Conservation (phyloP, 1,140 invertebrate species). For the Berghia stephanieae region DNA sequence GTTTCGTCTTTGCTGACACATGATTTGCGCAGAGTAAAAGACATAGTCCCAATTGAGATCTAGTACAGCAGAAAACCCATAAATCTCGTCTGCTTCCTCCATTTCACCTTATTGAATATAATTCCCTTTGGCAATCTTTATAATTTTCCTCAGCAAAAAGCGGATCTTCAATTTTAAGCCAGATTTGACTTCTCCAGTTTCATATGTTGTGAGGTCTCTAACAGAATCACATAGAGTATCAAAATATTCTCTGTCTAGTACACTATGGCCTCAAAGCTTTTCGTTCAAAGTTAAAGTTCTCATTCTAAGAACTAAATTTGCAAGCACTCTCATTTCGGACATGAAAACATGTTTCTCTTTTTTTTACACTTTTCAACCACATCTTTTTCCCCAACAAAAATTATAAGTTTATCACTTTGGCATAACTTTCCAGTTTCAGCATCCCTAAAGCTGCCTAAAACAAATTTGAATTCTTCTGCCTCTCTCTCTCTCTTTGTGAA, state of each 20-base stretch:
- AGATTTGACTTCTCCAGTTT: neutral
- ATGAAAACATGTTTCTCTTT: slow-evolving; percentile 27
- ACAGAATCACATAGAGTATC: neutral
- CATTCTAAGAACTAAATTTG: slow-evolving; percentile 19
- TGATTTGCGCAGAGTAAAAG: slow-evolving; percentile 18
- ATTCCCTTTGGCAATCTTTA: slow-evolving; percentile 10
- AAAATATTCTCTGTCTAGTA: slow-evolving; percentile 4
- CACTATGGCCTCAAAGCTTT: neutral
- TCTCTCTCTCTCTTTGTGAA: no score
- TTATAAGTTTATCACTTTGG: slow-evolving; percentile 21
- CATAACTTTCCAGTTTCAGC: slow-evolving; percentile 31
- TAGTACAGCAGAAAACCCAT: slow-evolving; percentile 1
- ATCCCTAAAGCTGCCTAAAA: slow-evolving; percentile 32
- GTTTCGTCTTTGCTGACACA: slow-evolving; percentile 3
- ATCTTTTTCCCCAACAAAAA: slow-evolving; percentile 29
- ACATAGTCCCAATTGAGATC: slow-evolving; percentile 26
- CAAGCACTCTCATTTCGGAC: slow-evolving; percentile 17
- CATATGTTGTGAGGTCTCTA: neutral
- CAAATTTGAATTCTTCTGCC: slow-evolving; percentile 2
- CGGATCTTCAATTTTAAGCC: slow-evolving; percentile 19
- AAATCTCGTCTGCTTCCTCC: slow-evolving; percentile 11
- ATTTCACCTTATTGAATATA: slow-evolving; percentile 15
- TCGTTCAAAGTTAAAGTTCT: neutral
- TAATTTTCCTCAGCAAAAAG: slow-evolving; percentile 14
- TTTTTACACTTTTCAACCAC: slow-evolving; percentile 24